Conservation (phyloP, 2,888 invertebrate species). For the Altica lythri region DNA sequence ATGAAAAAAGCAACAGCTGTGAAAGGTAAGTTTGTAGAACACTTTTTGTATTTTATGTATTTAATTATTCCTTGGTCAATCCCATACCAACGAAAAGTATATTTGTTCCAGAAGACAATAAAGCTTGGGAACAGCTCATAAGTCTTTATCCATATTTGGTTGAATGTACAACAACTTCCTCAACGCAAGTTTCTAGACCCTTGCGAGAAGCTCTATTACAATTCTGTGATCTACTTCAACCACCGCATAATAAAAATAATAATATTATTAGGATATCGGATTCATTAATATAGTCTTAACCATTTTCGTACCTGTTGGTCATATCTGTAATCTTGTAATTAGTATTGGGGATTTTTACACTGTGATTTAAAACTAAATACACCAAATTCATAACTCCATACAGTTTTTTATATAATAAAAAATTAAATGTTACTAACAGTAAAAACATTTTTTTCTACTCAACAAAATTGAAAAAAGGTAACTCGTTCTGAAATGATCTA, state of each 20-base stretch:
- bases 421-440: no score
- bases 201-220: conserved; percentile 85
- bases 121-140: conserved; percentile 93
- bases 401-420: no score
- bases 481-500: no score
- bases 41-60: no score
- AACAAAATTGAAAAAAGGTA: no score
- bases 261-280: conserved; percentile 37
- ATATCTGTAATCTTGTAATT: conserved; percentile 25
- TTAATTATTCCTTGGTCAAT: no score
- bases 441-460: no score
- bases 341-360: conserved; percentile 9
- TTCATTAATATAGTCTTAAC: conserved; percentile 28
- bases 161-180: conserved; percentile 80
- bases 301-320: conserved; percentile 37
- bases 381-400: no score
- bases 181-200: conserved; percentile 78
- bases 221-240: conserved; percentile 79
- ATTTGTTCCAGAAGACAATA: conserved; percentile 81
- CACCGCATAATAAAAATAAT: conserved; percentile 58
- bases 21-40: conserved; percentile 75
- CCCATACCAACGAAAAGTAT: no score
- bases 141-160: conserved; percentile 89
- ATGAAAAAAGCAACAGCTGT: conserved; percentile 89
- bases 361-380: no score